Percentiles rank a stretch among this genome's conserved stretches.
These are phyloP conservation scores for Nudaria mundana DNA, from an alignment of 2,888 invertebrate species.

Conservation along the genomic window DNA sequence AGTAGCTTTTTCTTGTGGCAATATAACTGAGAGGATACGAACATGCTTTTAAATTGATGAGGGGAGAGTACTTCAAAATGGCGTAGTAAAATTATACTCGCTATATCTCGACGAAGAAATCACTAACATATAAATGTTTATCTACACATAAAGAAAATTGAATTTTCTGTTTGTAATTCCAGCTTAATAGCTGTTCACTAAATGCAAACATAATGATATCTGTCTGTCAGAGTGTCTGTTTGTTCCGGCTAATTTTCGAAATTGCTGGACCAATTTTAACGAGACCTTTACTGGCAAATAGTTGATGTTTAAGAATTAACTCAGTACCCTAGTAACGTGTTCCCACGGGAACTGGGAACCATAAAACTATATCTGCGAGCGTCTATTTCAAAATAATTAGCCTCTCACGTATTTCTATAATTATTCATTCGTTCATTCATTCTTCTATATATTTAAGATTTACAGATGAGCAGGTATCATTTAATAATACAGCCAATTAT, in stretches of 20 bases:
- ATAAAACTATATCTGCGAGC: not conserved
- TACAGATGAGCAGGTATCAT: not conserved
- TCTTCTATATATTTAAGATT: not conserved
- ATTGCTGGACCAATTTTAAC: not conserved
- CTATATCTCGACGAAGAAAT: not conserved
- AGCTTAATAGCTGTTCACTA: too few species aligned
- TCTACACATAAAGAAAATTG: too few species aligned
- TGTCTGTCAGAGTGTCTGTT: too few species aligned
- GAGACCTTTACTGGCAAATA: not conserved
- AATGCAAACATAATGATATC: too few species aligned
- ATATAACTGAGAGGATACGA: not conserved
- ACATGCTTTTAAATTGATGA: not conserved
- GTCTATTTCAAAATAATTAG: too few species aligned
- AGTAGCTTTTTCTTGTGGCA: not conserved
- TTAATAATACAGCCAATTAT: constrained; percentile 5
- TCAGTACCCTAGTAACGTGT: not conserved
- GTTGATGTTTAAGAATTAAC: not conserved
- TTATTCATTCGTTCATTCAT: not conserved
- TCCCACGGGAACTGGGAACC: not conserved
- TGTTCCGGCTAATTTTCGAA: too few species aligned
- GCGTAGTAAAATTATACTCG: not conserved
- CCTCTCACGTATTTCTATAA: not conserved
- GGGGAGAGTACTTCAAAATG: not conserved
- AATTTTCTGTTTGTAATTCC: too few species aligned
- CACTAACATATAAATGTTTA: too few species aligned